These are phyloP conservation scores for Sesia bembeciformis DNA, from an alignment of 2,888 invertebrate genomes.

Conservation along the genomic window DNA sequence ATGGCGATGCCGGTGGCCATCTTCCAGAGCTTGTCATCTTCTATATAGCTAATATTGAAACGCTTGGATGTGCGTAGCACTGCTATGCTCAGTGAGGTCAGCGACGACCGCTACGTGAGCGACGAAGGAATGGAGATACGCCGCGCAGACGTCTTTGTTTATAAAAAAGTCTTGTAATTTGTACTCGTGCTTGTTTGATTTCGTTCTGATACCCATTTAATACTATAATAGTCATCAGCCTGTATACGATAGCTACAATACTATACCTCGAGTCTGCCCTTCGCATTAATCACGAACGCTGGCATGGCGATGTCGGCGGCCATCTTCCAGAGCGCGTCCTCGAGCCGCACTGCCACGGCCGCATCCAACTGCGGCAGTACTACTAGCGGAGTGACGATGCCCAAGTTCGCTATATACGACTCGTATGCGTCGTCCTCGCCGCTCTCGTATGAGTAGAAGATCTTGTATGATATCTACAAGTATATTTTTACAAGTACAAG, in stretches of 20 bases:
- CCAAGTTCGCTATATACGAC: conserved; percentile 46
- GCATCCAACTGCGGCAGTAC: conserved; percentile 53
- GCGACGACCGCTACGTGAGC: no score
- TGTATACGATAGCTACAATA: no score
- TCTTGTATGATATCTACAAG: conserved; percentile 51
- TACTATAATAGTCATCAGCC: no score
- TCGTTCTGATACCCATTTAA: no score
- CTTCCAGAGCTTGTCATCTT: conserved; percentile 56
- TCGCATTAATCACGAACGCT: conserved; percentile 50
- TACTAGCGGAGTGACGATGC: conserved; percentile 49
- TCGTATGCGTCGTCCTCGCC: conserved; percentile 62
- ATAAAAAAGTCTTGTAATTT: neutral
- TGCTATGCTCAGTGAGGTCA: no score
- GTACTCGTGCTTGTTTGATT: neutral
- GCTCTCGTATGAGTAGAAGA: conserved; percentile 50
- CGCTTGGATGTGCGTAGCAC: no score
- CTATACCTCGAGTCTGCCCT: conserved; percentile 51
- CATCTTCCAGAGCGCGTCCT: conserved; percentile 60
- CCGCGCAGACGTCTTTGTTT: no score
- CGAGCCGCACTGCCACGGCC: conserved; percentile 41
- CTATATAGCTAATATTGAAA: no score
- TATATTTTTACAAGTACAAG: no score
- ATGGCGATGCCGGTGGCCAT: conserved; percentile 59
- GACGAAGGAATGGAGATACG: no score
- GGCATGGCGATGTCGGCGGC: conserved; percentile 60